Evolutionary conservation across 2,113 vertebrate genomes (phyloP).

Genomic region (Myodes glareolus): DNA sequence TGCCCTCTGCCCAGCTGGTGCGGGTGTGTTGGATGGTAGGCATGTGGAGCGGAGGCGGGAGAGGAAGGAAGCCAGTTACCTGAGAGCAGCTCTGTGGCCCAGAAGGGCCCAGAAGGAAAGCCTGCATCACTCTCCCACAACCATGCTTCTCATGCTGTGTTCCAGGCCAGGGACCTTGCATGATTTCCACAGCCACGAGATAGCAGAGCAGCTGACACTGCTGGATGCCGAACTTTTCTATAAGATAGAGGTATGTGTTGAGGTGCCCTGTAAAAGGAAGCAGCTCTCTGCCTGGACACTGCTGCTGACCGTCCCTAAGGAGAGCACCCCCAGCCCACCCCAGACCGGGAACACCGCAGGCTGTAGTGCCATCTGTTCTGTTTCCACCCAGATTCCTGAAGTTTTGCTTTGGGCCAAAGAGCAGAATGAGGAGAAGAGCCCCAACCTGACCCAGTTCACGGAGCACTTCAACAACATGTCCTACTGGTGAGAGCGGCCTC

Average conservation of each 20-base stretch:
- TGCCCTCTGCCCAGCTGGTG: background rate
- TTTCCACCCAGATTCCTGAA: conserved; percentile 92
- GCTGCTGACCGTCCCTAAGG: background rate
- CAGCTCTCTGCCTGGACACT: background rate
- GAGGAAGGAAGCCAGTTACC: background rate
- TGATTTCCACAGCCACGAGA: conserved; percentile 98
- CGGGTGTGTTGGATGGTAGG: background rate
- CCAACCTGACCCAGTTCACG: conserved; percentile 99
- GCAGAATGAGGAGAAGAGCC: conserved; percentile 99
- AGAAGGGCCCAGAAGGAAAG: background rate
- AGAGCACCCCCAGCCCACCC: background rate
- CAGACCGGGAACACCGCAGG: background rate
- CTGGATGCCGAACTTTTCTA: conserved; percentile 98
- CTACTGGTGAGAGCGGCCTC: conserved; percentile 91
- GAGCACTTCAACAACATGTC: conserved; percentile 99
- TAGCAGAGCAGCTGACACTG: conserved; percentile 97
- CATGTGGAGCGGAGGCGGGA: background rate
- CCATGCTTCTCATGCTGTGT: background rate
- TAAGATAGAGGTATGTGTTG: conserved; percentile 93
- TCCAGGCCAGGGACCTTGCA: conserved; percentile 96
- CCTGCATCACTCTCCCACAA: background rate
- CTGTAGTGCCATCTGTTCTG: background rate
- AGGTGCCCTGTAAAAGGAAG: background rate
- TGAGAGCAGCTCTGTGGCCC: background rate
- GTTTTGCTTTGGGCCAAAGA: conserved; percentile 99